Evolutionary conservation across 1,140 invertebrate genomes (phyloP).

Genomic region (Hetaerina americana): DNA sequence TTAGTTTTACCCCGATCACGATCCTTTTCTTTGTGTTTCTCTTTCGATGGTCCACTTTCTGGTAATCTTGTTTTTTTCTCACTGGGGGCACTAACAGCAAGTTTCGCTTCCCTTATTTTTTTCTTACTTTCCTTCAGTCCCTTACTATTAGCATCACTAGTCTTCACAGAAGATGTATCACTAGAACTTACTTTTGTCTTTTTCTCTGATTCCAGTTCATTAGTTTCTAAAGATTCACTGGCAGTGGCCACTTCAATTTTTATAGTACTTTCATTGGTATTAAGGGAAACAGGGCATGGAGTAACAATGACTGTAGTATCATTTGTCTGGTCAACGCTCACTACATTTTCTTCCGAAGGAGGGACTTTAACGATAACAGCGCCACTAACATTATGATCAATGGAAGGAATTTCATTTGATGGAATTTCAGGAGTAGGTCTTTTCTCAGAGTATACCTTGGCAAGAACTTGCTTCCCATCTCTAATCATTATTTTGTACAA

Average conservation of each 20-base stretch:
- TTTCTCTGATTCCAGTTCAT: constrained; percentile 9
- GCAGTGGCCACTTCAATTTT: not conserved
- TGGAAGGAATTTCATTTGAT: constrained; percentile 11
- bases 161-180: constrained; percentile 13
- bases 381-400: constrained; percentile 14
- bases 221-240: not conserved
- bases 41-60: not conserved
- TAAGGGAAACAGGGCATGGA: not conserved
- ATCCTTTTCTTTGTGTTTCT: constrained; percentile 1
- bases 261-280: not conserved
- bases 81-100: not conserved
- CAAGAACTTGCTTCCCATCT: constrained; percentile 57
- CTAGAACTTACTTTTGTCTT: constrained; percentile 12
- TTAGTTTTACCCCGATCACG: constrained; percentile 17
- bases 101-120: constrained; percentile 15
- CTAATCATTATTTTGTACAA: constrained; percentile 55
- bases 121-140: constrained; percentile 17
- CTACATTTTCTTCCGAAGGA: constrained; percentile 19
- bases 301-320: not conserved
- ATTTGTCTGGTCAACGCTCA: constrained; percentile 14
- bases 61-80: not conserved
- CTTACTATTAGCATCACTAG: constrained; percentile 4
- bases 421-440: constrained; percentile 16
- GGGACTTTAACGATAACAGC: constrained; percentile 12
- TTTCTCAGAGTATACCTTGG: constrained; percentile 40